Conservation (phyloP, 2,797 vertebrate genomes). For the Limosa lapponica region DNA sequence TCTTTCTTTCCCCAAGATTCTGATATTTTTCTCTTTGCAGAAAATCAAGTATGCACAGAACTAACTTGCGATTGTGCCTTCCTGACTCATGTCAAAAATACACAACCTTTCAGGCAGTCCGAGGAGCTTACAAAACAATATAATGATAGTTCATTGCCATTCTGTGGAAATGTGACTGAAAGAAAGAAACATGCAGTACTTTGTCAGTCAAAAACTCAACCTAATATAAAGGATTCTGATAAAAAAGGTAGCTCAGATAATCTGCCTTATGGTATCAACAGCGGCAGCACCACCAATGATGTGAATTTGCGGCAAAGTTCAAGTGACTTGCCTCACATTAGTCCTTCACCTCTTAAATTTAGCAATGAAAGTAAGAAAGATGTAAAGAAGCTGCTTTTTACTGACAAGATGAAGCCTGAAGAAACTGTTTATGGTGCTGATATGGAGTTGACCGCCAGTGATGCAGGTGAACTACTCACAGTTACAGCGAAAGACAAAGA, state of each 20-base stretch:
- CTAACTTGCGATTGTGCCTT: background rate
- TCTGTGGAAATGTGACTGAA: background rate
- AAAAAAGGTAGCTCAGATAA: background rate
- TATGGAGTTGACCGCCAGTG: conserved; percentile 76
- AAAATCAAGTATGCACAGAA: background rate
- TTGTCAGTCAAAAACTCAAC: background rate
- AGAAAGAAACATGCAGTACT: conserved; percentile 1
- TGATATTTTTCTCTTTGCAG: conserved; percentile 49
- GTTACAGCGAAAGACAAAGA: conserved; percentile 63
- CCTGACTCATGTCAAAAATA: background rate
- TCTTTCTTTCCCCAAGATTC: background rate
- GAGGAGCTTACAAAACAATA: background rate
- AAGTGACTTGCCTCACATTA: background rate
- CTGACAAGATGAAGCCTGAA: conserved; percentile 50
- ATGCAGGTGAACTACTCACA: conserved; percentile 69
- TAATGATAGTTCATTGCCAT: background rate
- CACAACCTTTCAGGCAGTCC: background rate
- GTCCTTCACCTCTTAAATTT: conserved; percentile 3
- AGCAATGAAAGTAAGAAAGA: background rate
- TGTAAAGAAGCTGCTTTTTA: background rate
- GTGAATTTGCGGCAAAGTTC: background rate
- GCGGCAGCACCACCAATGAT: background rate
- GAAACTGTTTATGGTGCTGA: conserved; percentile 77
- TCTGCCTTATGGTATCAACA: background rate
- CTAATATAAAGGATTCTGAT: conserved; percentile 2